Evolutionary conservation across 2,797 vertebrate genomes (phyloP), one percentile per base, ranked within the genome.

Genomic region (Gymnoscopelus braueri): DNA sequence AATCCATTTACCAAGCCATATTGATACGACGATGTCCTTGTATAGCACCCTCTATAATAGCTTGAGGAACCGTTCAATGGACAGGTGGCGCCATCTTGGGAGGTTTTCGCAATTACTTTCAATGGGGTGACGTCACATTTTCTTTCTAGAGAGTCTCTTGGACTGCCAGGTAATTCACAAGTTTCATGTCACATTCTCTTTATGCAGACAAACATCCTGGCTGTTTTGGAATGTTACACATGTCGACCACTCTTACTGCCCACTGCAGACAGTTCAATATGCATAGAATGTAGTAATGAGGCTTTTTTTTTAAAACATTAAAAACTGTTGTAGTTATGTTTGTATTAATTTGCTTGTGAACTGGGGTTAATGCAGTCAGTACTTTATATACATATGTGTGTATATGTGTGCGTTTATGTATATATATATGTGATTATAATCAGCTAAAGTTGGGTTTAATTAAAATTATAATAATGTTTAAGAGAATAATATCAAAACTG

Each of bases 141-240:
- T 39, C 35, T 39, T 39, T 39, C 5, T 39, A 39, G 39, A 44
- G 10, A 44, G 9, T 14, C 10, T 47, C 32, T 35, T 35, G 32
- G 39, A 15, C 19, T 4, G 50, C 59, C 65, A 62, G 53, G 50
- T 47, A 26, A 54, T 60, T 79, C 83, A 71, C 75, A 71, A 67
- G 70, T 66, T 72, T 55, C 29, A n/a, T 24, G 26, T 63, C 14
- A 14, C 11, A 26, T 44, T 55, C 62, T 83, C 61, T 56, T 60
- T 65, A 56, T 52, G 56, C 60, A 53, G 60, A 57, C 23, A 51
- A 44, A 65, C 47, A 58, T 51, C 52, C 74, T 72, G 84, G 74
- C 79, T 74, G 60, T 82, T 72, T 82, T 80, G 89, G 85, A 90
- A 92, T 91, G 87, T 89, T 85, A 69, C 55, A 69, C 59, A 82